A percentile compares a stretch with the other conserved stretches of the same genome.
These are phyloP conservation scores for Mechanitis messenoides DNA, from an alignment of 2,888 invertebrate genomes.

Conservation along the genomic window DNA sequence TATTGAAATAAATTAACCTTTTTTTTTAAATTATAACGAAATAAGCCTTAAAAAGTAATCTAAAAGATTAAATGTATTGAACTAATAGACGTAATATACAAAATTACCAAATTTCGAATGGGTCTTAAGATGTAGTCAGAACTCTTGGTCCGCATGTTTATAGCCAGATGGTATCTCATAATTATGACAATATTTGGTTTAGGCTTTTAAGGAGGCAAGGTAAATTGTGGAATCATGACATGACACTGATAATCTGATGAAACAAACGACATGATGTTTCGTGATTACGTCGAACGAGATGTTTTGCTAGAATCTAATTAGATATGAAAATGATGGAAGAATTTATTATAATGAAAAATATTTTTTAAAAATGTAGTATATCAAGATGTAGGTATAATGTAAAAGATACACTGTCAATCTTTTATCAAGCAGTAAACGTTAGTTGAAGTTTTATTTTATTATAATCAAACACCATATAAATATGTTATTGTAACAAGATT, in stretches of 20 bases:
- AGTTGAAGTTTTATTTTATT: too few species aligned
- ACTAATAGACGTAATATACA: constrained; percentile 32
- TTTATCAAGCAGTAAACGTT: too few species aligned
- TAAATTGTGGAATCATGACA: constrained; percentile 47
- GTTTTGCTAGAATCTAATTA: background rate
- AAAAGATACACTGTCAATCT: too few species aligned
- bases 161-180: constrained; percentile 71
- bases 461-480: too few species aligned
- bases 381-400: too few species aligned
- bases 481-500: too few species aligned
- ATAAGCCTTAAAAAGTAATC: background rate
- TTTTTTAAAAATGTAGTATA: too few species aligned
- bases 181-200: constrained; percentile 75
- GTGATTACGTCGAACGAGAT: constrained; percentile 8
- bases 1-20: too few species aligned
- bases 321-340: background rate
- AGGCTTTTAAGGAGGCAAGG: constrained; percentile 55
- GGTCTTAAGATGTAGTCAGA: constrained; percentile 62
- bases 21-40: too few species aligned
- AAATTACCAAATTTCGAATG: constrained; percentile 39
- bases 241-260: constrained; percentile 37
- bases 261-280: constrained; percentile 24
- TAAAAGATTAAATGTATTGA: constrained; percentile 13
- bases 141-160: constrained; percentile 61
- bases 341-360: background rate